Evolutionary conservation across 1,140 invertebrate genomes (phyloP).

Genomic region (Wasmannia auropunctata): DNA sequence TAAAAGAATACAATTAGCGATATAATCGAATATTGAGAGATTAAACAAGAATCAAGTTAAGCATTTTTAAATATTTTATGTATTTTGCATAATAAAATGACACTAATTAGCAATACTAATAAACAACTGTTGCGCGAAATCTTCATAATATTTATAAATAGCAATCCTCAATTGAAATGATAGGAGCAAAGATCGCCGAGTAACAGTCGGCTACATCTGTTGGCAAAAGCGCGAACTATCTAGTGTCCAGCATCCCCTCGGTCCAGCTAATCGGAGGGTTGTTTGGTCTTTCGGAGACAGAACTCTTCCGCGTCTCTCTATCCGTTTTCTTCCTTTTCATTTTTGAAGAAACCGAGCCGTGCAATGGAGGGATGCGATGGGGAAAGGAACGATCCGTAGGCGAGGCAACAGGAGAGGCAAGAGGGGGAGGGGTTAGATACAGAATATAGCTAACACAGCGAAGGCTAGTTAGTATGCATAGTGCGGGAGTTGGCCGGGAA

Average conservation of each 20-base stretch:
- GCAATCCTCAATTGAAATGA: slow-evolving; percentile 34
- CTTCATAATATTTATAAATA: background rate
- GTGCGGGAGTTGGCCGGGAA: slow-evolving; percentile 84
- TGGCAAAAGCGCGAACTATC: slow-evolving; percentile 68
- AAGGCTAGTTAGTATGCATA: slow-evolving; percentile 85
- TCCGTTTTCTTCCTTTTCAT: slow-evolving; percentile 71
- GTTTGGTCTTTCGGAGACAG: slow-evolving; percentile 27
- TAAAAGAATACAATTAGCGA: background rate
- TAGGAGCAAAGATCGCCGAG: slow-evolving; percentile 22
- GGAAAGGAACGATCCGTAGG: background rate
- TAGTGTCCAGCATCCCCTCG: slow-evolving; percentile 61
- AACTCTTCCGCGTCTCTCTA: slow-evolving; percentile 32
- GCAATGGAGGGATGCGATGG: slow-evolving; percentile 17
- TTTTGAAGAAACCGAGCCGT: slow-evolving; percentile 59
- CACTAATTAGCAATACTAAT: background rate
- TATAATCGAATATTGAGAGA: background rate
- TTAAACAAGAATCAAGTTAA: background rate
- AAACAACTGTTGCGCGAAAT: background rate
- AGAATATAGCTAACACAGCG: slow-evolving; percentile 79
- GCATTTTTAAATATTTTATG: background rate
- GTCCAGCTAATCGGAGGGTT: slow-evolving; percentile 64
- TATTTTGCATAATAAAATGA: background rate
- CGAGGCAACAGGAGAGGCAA: slow-evolving; percentile 36
- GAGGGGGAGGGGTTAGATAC: slow-evolving; percentile 58
- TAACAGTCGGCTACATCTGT: slow-evolving; percentile 75